Conservation (phyloP, 2,888 invertebrate species). For the Stegana nigrithorax region DNA sequence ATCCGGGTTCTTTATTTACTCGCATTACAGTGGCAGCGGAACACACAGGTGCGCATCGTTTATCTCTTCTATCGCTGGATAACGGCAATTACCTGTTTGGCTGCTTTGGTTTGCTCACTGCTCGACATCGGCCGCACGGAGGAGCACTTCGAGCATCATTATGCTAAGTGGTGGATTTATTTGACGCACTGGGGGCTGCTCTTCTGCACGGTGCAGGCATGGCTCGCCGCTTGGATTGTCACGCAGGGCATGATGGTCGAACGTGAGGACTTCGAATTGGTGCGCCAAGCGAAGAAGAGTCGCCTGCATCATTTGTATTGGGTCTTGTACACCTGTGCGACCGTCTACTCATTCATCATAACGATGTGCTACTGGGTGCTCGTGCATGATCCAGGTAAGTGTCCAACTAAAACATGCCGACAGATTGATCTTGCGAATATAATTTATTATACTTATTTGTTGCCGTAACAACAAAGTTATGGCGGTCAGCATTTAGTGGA, state of each 20-base stretch:
- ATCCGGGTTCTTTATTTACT: too few relatives aligned
- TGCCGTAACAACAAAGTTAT: too few relatives aligned
- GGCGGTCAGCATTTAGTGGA: too few relatives aligned
- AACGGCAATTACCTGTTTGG: conserved; percentile 68
- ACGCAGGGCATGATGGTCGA: conserved; percentile 70
- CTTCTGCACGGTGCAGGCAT: conserved; percentile 67
- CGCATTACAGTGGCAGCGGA: conserved; percentile 68
- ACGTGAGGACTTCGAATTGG: conserved; percentile 68
- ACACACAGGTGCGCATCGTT: conserved; percentile 69
- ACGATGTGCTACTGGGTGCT: conserved; percentile 70
- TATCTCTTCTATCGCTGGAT: conserved; percentile 69
- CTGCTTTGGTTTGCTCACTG: conserved; percentile 68
- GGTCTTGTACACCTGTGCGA: conserved; percentile 68
- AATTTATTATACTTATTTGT: too few relatives aligned
- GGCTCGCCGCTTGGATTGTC: conserved; percentile 69
- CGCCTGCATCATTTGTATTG: conserved; percentile 67
- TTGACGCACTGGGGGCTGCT: conserved; percentile 68
- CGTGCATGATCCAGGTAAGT: conserved; percentile 78
- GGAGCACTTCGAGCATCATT: conserved; percentile 68
- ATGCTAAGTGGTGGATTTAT: conserved; percentile 70
- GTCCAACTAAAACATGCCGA: too few relatives aligned
- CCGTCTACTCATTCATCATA: conserved; percentile 68
- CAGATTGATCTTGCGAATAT: too few relatives aligned
- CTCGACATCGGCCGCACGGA: conserved; percentile 69
- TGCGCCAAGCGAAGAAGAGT: conserved; percentile 68